phyloP scores from a whole-genome alignment of 2,797 vertebrate genomes.

The Propithecus perrieri region DNA sequence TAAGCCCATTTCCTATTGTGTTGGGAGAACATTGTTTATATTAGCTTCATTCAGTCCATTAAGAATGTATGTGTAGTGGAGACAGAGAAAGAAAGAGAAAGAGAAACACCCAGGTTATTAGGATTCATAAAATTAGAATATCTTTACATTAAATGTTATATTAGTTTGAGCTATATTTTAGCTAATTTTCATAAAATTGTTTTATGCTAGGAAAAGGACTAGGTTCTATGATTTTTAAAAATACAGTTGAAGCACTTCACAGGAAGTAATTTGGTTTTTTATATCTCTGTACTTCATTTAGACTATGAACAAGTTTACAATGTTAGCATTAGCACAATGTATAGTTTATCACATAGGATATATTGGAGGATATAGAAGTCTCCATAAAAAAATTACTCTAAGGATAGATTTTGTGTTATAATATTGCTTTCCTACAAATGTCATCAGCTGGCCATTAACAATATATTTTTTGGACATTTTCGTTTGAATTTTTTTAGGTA shows the following conservation, averaged over 20 bases:
- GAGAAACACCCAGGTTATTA: neutral
- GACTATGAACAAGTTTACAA: neutral
- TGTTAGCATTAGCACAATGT: neutral
- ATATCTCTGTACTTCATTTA: neutral
- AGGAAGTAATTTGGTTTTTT: constrained; percentile 20
- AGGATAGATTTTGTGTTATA: neutral
- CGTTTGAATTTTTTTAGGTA: neutral
- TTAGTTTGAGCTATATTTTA: neutral
- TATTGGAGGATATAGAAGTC: neutral
- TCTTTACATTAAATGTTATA: neutral
- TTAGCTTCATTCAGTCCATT: neutral
- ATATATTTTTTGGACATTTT: neutral
- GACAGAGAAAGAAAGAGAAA: neutral
- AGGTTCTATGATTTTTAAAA: neutral
- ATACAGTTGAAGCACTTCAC: neutral
- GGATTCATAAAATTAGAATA: neutral
- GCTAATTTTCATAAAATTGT: neutral
- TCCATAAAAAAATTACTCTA: neutral
- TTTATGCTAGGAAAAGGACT: neutral
- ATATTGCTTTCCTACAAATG: neutral
- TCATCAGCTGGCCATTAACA: neutral
- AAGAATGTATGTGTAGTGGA: neutral
- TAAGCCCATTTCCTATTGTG: neutral
- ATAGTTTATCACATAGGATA: neutral
- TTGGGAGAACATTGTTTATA: neutral